Percentiles rank a stretch among this genome's conserved stretches.
Conservation (phyloP, 2,797 vertebrate species). For the Pteronotus mesoamericanus region DNA sequence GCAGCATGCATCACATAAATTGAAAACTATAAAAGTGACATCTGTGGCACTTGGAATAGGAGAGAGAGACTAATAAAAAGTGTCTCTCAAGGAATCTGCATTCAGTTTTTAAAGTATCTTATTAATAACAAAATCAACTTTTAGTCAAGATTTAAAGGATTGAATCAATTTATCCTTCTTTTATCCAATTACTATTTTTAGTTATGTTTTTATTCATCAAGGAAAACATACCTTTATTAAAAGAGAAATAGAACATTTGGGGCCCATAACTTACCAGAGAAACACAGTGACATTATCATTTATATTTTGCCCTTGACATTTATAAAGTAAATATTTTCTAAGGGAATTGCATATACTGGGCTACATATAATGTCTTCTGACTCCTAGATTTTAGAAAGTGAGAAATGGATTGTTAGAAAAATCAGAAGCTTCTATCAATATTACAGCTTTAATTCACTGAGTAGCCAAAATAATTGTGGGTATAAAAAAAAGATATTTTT, state of each 20-base stretch:
- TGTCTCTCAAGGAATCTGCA: not conserved
- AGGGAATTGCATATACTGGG: not conserved
- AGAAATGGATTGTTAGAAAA: not conserved
- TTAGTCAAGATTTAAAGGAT: constrained; percentile 21
- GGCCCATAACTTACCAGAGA: not conserved
- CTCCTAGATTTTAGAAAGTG: constrained; percentile 25
- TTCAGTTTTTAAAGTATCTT: constrained; percentile 28
- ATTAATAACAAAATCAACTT: constrained; percentile 52
- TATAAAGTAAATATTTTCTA: constrained; percentile 39
- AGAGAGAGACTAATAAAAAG: constrained; percentile 35
- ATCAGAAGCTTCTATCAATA: not conserved
- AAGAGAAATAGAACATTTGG: not conserved
- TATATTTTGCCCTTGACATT: constrained; percentile 19
- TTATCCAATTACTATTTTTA: constrained; percentile 24
- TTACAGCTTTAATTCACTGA: not conserved
- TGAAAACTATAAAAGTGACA: constrained; percentile 57
- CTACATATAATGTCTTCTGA: not conserved
- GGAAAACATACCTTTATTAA: constrained; percentile 5
- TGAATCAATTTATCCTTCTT: not conserved
- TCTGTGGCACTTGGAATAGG: not conserved
- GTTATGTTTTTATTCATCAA: constrained; percentile 11
- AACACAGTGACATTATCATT: not conserved
- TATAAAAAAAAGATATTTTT: not conserved
- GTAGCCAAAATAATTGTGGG: not conserved
- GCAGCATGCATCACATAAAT: not conserved